A percentile compares a stretch with the other conserved stretches of the same genome.
phyloP scores from a whole-genome alignment of 2,113 vertebrate genomes.

The Orientallactaga bullata region DNA sequence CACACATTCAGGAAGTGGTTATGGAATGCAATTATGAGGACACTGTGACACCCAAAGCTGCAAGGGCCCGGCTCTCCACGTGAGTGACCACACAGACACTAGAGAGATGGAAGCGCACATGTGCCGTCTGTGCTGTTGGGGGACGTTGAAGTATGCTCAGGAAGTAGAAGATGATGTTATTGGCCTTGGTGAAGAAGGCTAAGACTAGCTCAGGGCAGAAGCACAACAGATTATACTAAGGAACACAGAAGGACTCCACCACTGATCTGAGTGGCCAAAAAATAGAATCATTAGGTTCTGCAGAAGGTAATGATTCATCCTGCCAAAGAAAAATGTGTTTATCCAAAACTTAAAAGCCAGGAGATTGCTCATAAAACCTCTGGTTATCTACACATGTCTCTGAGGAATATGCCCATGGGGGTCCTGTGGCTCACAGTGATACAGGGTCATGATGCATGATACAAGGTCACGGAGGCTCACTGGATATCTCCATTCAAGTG shows the following conservation, averaged over 20 bases:
- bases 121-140: fast-evolving
- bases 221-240: too few relatives aligned
- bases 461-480: fast-evolving
- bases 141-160: neutral
- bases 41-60: fast-evolving
- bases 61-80: neutral
- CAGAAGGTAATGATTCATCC: neutral
- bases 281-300: neutral
- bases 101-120: fast-evolving
- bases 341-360: neutral
- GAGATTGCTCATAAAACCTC: neutral
- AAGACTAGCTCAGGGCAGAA: neutral
- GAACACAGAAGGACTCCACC: neutral
- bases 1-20: neutral
- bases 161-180: neutral
- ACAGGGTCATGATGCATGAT: too few relatives aligned
- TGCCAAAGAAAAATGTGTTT: neutral
- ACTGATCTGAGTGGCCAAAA: neutral
- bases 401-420: fast-evolving
- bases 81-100: neutral
- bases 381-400: neutral
- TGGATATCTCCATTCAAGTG: neutral
- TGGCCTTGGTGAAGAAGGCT: neutral
- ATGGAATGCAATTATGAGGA: fast-evolving
- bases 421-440: fast-evolving